Percentiles rank a stretch among this genome's conserved stretches.
Evolutionary conservation across 2,113 vertebrate genomes (phyloP).

Genomic region (Ammodytes dubius): DNA sequence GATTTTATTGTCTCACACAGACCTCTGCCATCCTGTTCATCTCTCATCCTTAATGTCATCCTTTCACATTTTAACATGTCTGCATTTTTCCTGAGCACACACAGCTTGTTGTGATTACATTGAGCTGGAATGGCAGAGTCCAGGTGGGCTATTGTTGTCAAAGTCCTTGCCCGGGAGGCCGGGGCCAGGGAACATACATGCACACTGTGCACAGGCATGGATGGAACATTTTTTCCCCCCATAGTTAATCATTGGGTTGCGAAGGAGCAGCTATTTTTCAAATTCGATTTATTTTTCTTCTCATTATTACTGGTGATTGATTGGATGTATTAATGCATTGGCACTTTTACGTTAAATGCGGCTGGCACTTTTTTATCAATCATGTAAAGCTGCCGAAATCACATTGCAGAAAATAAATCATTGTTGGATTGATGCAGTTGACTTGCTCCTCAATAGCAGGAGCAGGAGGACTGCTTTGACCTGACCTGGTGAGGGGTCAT

Average conservation of each 20-base stretch:
- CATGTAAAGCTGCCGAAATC: conserved; percentile 35
- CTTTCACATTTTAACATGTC: conserved; percentile 82
- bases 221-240: conserved; percentile 33
- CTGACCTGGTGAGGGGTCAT: neutral
- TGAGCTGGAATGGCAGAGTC: conserved; percentile 53
- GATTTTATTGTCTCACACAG: conserved; percentile 85
- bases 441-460: neutral
- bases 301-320: conserved; percentile 57
- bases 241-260: conserved; percentile 53
- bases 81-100: conserved; percentile 76
- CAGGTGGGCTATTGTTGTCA: conserved; percentile 70
- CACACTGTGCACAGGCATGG: neutral
- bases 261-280: conserved; percentile 35
- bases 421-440: conserved; percentile 14
- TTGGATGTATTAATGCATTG: conserved; percentile 54
- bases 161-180: conserved; percentile 62
- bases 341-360: conserved; percentile 45
- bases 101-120: conserved; percentile 67
- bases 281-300: conserved; percentile 58
- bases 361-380: conserved; percentile 47
- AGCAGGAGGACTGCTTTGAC: neutral
- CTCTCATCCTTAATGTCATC: conserved; percentile 83
- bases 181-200: conserved; percentile 14
- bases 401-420: conserved; percentile 22
- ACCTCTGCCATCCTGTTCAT: conserved; percentile 79